Evolutionary conservation across 2,797 vertebrate species (phyloP), one percentile per base, ranked within the genome.

Genomic region (Eurystomus glaucurus): DNA sequence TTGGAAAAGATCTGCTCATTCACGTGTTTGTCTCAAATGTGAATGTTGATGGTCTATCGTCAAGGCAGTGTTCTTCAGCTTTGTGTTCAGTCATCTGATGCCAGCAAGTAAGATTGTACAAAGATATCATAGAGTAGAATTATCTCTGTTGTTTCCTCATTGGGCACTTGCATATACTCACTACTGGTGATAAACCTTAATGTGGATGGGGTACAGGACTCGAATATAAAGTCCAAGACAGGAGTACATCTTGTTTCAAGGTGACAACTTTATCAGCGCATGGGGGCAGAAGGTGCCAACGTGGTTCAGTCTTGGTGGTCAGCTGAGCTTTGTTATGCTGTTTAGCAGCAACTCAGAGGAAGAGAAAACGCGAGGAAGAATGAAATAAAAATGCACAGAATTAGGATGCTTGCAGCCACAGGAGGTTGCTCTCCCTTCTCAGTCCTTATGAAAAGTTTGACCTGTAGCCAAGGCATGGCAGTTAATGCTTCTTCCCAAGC

Each of bases 101-200:
- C n/a, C 48, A 68, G 28, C 0, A 1, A 75, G 35, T 33, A 35
- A 2, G 0, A 18, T 0, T 37, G 19, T 37, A 41, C n/a, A n/a
- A 64, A 43, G 37, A 29, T 50, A 65, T 76, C 57, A 20, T 11
- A 18, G 39, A 37, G 50, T 2, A 61, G 61, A 77, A 77, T 70
- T 85, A 54, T 77, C 39, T 74, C 51, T 1, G 31, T 26, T 65
- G 33, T 86, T 58, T 88, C 48, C 65, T 66, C 13, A 37, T 17
- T 41, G 14, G 22, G 21, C 21, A 7, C 13, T 79, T 85, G 18
- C 10, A 18, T 14, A 4, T 33, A 28, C 15, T 83, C 29, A 11
- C 14, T 52, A 28, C 12, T 54, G 33, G 19, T 23, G 43, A 17
- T 9, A 33, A 88, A n/a, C 14, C 11, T 11, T 39, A 46, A 33